phyloP scores from a whole-genome alignment of 2,888 invertebrate genomes.

The Himalopsyche kuldschensis region DNA sequence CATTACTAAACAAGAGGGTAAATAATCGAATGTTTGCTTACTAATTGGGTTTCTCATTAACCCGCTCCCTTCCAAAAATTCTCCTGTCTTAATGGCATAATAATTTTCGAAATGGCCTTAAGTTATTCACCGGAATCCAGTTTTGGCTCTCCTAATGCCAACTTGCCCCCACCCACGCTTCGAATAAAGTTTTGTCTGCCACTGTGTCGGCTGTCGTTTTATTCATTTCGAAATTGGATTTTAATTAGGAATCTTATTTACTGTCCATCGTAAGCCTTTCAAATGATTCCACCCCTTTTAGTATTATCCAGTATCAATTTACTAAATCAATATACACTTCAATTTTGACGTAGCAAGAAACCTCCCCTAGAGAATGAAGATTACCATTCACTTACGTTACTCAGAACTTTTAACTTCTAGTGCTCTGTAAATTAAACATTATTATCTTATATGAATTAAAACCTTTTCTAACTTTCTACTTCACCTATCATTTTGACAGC shows the following conservation, averaged over 20 bases:
- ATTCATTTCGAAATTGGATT: conserved; percentile 32
- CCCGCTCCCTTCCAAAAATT: not conserved
- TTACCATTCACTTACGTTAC: no score
- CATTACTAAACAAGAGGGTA: conserved; percentile 7
- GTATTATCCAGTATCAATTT: no score
- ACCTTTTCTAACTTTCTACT: no score
- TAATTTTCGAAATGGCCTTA: conserved; percentile 11
- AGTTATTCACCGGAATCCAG: not conserved
- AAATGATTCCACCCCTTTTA: not conserved
- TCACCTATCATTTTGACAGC: no score
- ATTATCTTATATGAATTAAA: no score
- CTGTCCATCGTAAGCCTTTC: not conserved
- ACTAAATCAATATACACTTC: no score
- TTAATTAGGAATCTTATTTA: conserved; percentile 36
- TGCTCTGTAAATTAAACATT: no score
- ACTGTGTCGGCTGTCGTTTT: conserved; percentile 26
- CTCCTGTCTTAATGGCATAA: conserved; percentile 18
- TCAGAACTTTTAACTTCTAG: no score
- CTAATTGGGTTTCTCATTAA: conserved; percentile 27
- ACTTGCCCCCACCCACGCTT: not conserved
- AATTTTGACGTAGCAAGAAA: no score
- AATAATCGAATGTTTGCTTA: conserved; percentile 17
- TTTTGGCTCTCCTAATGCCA: not conserved
- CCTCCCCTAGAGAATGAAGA: no score
- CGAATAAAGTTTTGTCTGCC: conserved; percentile 18